These are phyloP conservation scores for Pipa parva DNA, from an alignment of 2,113 vertebrate species.

Conservation along the genomic window DNA sequence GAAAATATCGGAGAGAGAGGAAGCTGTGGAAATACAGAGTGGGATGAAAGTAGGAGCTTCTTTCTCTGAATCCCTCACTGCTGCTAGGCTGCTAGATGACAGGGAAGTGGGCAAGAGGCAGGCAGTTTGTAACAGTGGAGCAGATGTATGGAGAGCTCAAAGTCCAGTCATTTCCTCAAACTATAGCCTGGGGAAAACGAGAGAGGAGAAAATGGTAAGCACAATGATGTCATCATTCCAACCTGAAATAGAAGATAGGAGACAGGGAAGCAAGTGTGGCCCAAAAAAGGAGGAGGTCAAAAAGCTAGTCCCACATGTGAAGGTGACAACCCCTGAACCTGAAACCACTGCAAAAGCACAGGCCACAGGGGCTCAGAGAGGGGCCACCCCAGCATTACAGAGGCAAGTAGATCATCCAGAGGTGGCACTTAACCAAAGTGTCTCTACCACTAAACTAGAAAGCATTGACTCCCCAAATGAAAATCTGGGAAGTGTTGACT, in stretches of 20 bases:
- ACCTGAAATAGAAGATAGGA: background rate
- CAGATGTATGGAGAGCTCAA: background rate
- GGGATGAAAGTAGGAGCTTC: background rate
- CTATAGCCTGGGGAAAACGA: background rate
- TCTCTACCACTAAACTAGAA: too few relatives aligned
- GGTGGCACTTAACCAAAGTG: too few relatives aligned
- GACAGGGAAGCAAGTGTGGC: background rate
- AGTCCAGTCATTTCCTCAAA: background rate
- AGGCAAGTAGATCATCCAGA: background rate
- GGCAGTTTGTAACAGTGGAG: background rate
- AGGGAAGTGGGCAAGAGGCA: background rate
- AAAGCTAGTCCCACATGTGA: background rate
- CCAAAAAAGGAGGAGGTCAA: background rate
- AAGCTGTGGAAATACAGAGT: background rate
- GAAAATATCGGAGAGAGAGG: background rate
- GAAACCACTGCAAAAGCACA: background rate
- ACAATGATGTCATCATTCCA: background rate
- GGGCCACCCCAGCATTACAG: background rate
- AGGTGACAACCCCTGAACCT: background rate
- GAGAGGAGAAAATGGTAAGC: background rate
- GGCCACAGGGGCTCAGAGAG: background rate
- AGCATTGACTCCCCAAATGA: too few relatives aligned
- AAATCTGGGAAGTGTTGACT: background rate
- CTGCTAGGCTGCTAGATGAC: background rate
- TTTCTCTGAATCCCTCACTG: background rate